A percentile compares a stretch with the other conserved stretches of the same genome.
Conservation (phyloP, 2,113 vertebrate genomes). For the Onychostruthus taczanowskii region DNA sequence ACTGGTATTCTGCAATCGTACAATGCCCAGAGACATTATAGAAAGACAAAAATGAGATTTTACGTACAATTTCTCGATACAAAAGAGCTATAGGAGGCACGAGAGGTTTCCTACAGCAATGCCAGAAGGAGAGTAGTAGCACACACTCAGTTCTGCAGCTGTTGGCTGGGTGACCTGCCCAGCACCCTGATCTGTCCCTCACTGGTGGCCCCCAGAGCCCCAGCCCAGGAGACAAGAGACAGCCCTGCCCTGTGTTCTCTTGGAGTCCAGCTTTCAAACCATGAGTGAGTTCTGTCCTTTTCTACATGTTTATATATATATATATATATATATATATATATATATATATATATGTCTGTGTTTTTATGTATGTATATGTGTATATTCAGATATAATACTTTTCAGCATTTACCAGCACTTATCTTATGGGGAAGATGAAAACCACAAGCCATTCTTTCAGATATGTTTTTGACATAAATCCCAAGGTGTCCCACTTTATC, state of each 20-base stretch:
- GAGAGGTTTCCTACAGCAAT: background rate
- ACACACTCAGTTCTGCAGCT: background rate
- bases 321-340: background rate
- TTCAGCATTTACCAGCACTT: background rate
- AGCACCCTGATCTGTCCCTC: background rate
- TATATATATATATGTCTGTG: background rate
- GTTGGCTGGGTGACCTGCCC: background rate
- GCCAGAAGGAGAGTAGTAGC: background rate
- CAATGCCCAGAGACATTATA: background rate
- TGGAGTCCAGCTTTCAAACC: background rate
- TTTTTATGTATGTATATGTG: background rate
- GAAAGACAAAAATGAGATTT: background rate
- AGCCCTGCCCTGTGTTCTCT: background rate
- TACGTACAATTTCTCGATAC: background rate
- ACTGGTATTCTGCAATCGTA: background rate
- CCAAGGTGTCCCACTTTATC: background rate
- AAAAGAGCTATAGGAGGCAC: background rate
- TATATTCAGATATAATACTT: background rate
- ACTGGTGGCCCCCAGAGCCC: background rate
- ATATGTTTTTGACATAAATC: background rate
- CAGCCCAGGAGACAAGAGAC: background rate
- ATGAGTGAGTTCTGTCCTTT: background rate
- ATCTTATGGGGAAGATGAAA: background rate
- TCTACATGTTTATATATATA: background rate
- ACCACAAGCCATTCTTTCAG: background rate